These are phyloP conservation scores for Augochlora pura DNA, from an alignment of 1,140 invertebrate species.

Conservation along the genomic window DNA sequence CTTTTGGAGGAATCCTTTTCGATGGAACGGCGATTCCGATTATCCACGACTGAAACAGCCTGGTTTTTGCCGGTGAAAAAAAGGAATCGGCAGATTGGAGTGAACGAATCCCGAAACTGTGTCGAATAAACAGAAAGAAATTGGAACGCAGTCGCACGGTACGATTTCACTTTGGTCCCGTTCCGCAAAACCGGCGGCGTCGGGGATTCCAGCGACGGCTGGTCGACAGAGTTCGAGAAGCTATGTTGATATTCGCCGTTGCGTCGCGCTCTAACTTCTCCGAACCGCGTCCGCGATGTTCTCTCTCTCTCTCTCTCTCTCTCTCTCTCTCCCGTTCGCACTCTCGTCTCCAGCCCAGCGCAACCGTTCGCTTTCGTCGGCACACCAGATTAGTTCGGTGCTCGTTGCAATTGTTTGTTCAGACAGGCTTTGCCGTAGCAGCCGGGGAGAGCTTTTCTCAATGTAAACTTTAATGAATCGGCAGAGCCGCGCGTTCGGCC, in stretches of 20 bases:
- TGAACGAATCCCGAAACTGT: neutral
- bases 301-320: neutral
- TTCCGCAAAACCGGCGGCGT: too few relatives aligned
- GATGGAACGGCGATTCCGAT: neutral
- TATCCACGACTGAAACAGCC: too few relatives aligned
- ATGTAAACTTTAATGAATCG: slow-evolving; percentile 56
- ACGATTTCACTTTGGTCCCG: neutral
- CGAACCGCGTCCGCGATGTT: neutral
- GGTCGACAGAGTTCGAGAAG: neutral
- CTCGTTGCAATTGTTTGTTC: slow-evolving; percentile 60
- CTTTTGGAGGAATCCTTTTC: too few relatives aligned
- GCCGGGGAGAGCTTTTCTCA: slow-evolving; percentile 47
- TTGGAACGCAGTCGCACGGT: neutral
- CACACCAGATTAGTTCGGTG: slow-evolving; percentile 52
- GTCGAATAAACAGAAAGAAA: slow-evolving; percentile 8
- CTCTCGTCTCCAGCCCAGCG: neutral
- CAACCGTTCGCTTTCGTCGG: slow-evolving; percentile 29
- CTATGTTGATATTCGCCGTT: slow-evolving; percentile 56
- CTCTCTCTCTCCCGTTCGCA: neutral
- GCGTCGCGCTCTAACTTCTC: slow-evolving; percentile 1
- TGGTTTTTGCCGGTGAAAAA: neutral
- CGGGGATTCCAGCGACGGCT: too few relatives aligned
- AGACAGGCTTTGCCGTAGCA: slow-evolving; percentile 44
- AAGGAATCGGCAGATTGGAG: neutral
- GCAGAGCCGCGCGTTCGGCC: slow-evolving; percentile 29